Evolutionary conservation across 2,888 invertebrate species (phyloP).

Genomic region (Blera fallax): DNA sequence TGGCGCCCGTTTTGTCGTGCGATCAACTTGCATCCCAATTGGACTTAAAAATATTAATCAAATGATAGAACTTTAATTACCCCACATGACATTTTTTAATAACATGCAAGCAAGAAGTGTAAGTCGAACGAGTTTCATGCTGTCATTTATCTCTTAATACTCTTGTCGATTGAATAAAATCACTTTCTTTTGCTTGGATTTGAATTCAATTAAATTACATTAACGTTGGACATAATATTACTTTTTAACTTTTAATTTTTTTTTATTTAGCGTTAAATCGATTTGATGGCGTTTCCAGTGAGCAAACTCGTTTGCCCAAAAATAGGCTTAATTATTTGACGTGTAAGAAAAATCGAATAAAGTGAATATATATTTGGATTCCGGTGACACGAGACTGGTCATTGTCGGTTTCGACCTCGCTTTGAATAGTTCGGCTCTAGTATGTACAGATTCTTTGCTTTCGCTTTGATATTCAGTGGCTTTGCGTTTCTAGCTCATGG

Average conservation of each 20-base stretch:
- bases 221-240: not conserved
- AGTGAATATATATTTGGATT: conserved; percentile 48
- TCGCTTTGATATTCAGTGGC: conserved; percentile 29
- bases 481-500: conserved; percentile 29
- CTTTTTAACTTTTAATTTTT: not conserved
- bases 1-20: not conserved
- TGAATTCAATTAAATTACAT: not conserved
- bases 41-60: not conserved
- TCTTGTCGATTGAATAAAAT: not conserved
- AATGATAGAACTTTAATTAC: not conserved
- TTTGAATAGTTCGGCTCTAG: conserved; percentile 56
- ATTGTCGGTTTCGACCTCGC: conserved; percentile 49
- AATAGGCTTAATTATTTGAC: conserved; percentile 33
- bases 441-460: conserved; percentile 37
- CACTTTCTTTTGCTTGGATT: conserved; percentile 6
- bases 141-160: not conserved
- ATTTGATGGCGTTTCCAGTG: conserved; percentile 8
- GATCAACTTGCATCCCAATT: not conserved
- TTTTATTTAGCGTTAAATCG: not conserved
- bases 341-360: conserved; percentile 25
- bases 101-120: too few species aligned
- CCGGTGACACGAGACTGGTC: conserved; percentile 40
- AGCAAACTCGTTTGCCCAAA: conserved; percentile 60
- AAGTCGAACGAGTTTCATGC: not conserved
- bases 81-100: not conserved